Evolutionary conservation across 2,113 vertebrate species (phyloP), one percentile per base, ranked within the genome.

Genomic region (Aplodontia rufa): DNA sequence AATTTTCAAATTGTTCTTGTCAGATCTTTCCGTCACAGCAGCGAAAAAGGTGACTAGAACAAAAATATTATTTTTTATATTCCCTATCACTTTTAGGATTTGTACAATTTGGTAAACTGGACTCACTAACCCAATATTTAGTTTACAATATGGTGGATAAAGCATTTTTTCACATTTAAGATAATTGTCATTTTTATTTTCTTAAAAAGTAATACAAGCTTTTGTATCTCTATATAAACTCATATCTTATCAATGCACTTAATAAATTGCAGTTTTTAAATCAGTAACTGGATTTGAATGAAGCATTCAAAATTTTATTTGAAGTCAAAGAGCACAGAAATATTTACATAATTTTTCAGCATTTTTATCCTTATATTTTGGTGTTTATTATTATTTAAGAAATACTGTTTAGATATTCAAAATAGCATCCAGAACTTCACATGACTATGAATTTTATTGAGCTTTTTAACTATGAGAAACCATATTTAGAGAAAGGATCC

Each of bases 171-270:
- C 24, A 62, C 40, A 58, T 80, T 68, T 78, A 72, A 80, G 14
- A 28, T 51, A 51, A 51, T 49, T 74, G 14, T 32, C 19, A 84
- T 79, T 90, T 90, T 91, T 8, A 5, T 96, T 95, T 81, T 94
- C 10, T 81, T 72, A 74, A 42, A 64, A 53, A 69, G 79, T 79
- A 76, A 71, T 51, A 62, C 9, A 72, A 13, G 28, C 3, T 60
- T 68, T 60, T 82, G 75, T 42, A 75, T 2, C 20, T 87, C 26
- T 32, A 26, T 49, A 37, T 6, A 80, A 74, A 80, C 66, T 87
- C 42, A 8, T 68, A 87, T 69, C 37, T 84, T 85, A 62, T 4
- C 10, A 94, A 75, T 32, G 11, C 62, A 10, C n/a, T 30, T 42
- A 83, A 53, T 64, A 45, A 0, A 20, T 22, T 60, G 2, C 1